phyloP scores from a whole-genome alignment of 2,888 invertebrate genomes.

The Neelides folsomi region DNA sequence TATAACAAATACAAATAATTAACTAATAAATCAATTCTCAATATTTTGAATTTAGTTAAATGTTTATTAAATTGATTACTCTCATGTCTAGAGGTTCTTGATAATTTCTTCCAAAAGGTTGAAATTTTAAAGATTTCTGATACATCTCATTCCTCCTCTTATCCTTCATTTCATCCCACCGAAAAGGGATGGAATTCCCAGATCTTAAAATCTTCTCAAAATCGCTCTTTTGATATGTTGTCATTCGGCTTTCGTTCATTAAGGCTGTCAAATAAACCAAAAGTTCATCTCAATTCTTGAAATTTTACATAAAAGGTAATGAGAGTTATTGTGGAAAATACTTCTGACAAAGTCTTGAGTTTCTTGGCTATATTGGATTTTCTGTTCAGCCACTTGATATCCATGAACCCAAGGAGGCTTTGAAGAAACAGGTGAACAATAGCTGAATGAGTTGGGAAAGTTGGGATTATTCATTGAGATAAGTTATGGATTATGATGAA shows the following conservation, averaged over 20 bases:
- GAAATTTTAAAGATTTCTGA: background rate
- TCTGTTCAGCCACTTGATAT: slow-evolving; percentile 2
- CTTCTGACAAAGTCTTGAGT: slow-evolving; percentile 23
- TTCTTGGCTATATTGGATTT: slow-evolving; percentile 16
- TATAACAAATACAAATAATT: too few relatives aligned
- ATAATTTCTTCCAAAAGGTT: background rate
- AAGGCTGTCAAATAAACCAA: slow-evolving; percentile 10
- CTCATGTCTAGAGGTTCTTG: background rate
- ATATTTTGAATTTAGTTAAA: background rate
- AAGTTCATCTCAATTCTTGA: too few relatives aligned
- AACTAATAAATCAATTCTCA: too few relatives aligned
- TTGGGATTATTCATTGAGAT: too few relatives aligned
- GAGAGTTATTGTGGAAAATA: too few relatives aligned
- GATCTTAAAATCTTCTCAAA: slow-evolving; percentile 22
- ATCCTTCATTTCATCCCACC: slow-evolving; percentile 9
- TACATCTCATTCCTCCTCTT: slow-evolving; percentile 3
- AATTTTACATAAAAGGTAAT: too few relatives aligned
- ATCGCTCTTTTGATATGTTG: slow-evolving; percentile 20
- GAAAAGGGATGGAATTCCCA: slow-evolving; percentile 15
- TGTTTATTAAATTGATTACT: background rate
- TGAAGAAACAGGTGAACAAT: too few relatives aligned
- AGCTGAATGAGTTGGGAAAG: too few relatives aligned
- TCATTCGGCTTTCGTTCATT: slow-evolving; percentile 24
- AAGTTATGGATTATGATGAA: too few relatives aligned
- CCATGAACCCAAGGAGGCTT: background rate